phyloP scores from a whole-genome alignment of 2,113 vertebrate genomes.

The Pungitius pungitius region DNA sequence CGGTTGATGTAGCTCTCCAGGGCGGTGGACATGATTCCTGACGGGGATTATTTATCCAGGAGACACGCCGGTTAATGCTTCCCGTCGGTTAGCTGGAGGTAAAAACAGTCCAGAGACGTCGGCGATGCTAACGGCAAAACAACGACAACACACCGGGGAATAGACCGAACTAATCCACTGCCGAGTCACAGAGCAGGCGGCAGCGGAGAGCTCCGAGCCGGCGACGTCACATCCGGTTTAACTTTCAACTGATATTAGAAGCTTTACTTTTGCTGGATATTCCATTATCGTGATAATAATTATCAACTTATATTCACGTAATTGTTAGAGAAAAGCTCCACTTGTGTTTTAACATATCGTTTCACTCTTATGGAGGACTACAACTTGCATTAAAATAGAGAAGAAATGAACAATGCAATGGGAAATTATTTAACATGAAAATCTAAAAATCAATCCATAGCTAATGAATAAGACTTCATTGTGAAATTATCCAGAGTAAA shows the following conservation, averaged over 20 bases:
- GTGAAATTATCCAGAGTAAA: neutral
- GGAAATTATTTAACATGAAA: neutral
- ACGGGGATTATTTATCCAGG: neutral
- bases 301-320: neutral
- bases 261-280: neutral
- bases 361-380: too few relatives aligned
- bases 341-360: too few relatives aligned
- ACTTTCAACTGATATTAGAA: neutral
- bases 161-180: conserved; percentile 20
- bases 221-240: conserved; percentile 1
- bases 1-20: conserved; percentile 85
- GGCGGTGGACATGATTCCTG: conserved; percentile 80
- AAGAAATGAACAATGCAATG: too few relatives aligned
- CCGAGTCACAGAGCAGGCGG: neutral
- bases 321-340: neutral
- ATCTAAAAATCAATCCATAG: too few relatives aligned
- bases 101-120: neutral
- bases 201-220: conserved; percentile 11
- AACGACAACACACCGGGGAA: conserved; percentile 2
- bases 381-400: too few relatives aligned
- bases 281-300: neutral
- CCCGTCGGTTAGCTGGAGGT: neutral
- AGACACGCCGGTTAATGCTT: neutral
- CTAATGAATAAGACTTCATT: neutral
- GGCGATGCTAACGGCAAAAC: neutral